Base-by-base conservation (phyloP, 1,140 invertebrate genomes). In the Aricia agestis region DNA sequence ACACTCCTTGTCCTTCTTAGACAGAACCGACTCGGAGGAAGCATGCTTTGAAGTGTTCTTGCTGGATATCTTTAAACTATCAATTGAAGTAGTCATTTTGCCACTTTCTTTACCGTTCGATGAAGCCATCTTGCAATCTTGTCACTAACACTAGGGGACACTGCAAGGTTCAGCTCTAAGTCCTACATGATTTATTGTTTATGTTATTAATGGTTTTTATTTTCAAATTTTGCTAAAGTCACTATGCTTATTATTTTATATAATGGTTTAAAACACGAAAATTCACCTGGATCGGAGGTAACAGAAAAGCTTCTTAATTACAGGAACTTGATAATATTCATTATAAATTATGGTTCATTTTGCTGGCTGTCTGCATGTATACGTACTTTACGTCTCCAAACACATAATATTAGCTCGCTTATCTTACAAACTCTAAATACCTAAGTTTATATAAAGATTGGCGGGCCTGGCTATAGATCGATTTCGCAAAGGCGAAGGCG, bases 31-130 rank as follows among this genome's bases (percentile, higher is more conserved):
- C 68, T 92, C 92, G 0, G 92, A 92, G 0, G 92, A 92, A 0
- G 91, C 90, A 74, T 89, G 90, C 72, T 92, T 92, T 10, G 92
- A 92, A 0, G 83, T 84, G 42, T 90, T 90, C 66, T 92, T 92
- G 67, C 89, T 92, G 1, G 90, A 92, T 45, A 91, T 70, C 66
- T 92, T 92, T 36, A 92, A 77, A 81, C 90, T 92, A 76, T 92
- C 92, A 72, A 90, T 84, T 0, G 90, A 92, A 0, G 88, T 82
- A 15, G 92, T 91, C 74, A 90, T 86, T 85, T 91, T 92, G 18
- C 81, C 80, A 76, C 81, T 87, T 57, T 88, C 87, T 67, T 84
- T 88, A 2, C 89, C 89, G 73, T 90, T 91, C 1, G 90, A 89
- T 1, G 90, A 88, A 52, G 90, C 88, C 90, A 89, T 90, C 69